These are phyloP conservation scores for Venusia cambrica DNA, from an alignment of 2,888 invertebrate species.

Conservation along the genomic window DNA sequence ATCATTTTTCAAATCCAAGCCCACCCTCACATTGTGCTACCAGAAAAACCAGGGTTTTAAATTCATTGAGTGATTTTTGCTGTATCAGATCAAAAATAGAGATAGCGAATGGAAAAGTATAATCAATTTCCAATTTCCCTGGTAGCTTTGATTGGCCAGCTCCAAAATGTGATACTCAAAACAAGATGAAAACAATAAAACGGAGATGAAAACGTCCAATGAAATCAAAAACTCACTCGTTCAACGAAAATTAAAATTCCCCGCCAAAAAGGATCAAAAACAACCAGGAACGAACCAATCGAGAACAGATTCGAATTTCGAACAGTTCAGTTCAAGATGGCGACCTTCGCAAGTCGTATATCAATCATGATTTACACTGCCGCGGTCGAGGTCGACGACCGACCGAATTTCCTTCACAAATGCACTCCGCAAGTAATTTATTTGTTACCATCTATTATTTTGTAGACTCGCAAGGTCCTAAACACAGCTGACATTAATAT, in stretches of 20 bases:
- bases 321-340: conserved; percentile 73
- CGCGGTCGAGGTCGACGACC: conserved; percentile 76
- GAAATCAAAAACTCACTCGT: conserved; percentile 23
- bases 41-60: too few relatives aligned
- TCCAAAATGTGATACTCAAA: conserved; percentile 2
- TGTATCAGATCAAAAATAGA: too few relatives aligned
- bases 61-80: too few relatives aligned
- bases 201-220: conserved; percentile 18
- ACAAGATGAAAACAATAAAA: conserved; percentile 20
- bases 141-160: not conserved
- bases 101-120: not conserved
- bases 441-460: conserved; percentile 81
- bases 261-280: conserved; percentile 28
- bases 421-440: conserved; percentile 78
- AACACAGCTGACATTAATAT: conserved; percentile 81
- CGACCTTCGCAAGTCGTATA: conserved; percentile 76
- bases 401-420: conserved; percentile 78
- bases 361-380: conserved; percentile 76
- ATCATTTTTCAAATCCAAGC: too few relatives aligned
- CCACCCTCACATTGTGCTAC: too few relatives aligned
- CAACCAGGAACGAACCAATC: conserved; percentile 52
- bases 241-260: conserved; percentile 22
- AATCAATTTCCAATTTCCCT: not conserved
- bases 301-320: conserved; percentile 73
- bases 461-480: conserved; percentile 80